Base-by-base conservation (phyloP, 2,888 invertebrate genomes). In the Portevinia maculata region DNA sequence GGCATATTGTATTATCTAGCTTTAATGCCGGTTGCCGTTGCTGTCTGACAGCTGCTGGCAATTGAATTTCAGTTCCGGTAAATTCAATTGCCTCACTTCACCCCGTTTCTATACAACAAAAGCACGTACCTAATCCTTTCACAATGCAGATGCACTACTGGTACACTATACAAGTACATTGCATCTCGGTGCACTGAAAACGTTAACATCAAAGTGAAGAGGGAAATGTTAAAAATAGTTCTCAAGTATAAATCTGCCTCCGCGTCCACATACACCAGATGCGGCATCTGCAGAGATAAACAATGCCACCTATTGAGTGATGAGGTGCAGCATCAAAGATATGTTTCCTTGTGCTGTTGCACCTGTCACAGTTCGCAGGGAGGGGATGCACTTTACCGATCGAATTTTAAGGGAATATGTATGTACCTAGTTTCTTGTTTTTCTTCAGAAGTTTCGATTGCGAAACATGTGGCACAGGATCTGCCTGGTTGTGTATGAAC, bases 81-180 rank as follows among this genome's bases (percentile, higher is more conserved):
- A 60, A 79, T 79, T 79, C 73, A 74, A 79, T 79, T 79, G 65
- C 71, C 65, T 73, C 73, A 57, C 71, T 79, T 60, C 57, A 60
- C 46, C 60, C 50, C 32, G 24, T 52, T n/a, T 28, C 4, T 11
- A 24, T 13, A 24, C 30, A 52, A 28, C 17, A 55, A 30, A 46
- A 48, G 53, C 46, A 69, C 71, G 57, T 46, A 39, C n/a, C n/a
- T 30, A 60, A 59, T 73, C 41, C 57, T 65, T 79, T 71, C 41
- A 13, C 17, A 34, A 32, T 57, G 64, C 15, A 57, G 52, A 78
- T 79, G 59, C 65, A 59, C 21, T 41, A 53, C 21, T 74, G 48
- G 50, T 46, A 44, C 34, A 39, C n/a, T n/a, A n/a, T n/a, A n/a
- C n/a, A n/a, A n/a, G n/a, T n/a, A 39, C n/a, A 17, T 13, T 57